Percentiles rank a stretch among this genome's conserved stretches.
Evolutionary conservation across 1,140 invertebrate species (phyloP).

Genomic region (Anastrepha ludens): DNA sequence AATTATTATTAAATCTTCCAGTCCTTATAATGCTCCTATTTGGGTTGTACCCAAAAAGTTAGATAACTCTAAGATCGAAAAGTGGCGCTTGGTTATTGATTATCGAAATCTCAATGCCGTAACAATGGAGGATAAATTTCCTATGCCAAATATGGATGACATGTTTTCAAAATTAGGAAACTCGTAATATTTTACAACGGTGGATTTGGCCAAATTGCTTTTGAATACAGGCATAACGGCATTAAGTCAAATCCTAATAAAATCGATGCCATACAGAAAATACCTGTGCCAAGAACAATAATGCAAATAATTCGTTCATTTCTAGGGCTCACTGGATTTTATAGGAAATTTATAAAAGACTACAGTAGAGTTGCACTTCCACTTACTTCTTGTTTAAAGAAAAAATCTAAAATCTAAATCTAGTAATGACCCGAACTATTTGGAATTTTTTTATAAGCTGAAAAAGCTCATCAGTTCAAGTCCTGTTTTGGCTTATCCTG

Average conservation of each 20-base stretch:
- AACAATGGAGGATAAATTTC: background rate
- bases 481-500: background rate
- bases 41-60: background rate
- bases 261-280: constrained; percentile 58
- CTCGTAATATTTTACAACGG: background rate
- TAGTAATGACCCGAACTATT: constrained; percentile 29
- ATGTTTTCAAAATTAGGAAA: background rate
- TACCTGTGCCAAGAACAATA: constrained; percentile 53
- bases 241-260: constrained; percentile 57
- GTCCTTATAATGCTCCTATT: background rate
- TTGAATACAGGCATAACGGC: constrained; percentile 7
- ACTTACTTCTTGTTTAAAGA: constrained; percentile 57
- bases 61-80: background rate
- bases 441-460: constrained; percentile 27
- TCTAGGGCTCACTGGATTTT: constrained; percentile 55
- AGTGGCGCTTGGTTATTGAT: background rate
- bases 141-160: background rate
- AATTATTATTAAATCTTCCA: background rate
- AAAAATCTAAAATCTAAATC: constrained; percentile 57
- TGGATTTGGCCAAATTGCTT: too few relatives aligned
- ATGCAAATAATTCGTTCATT: constrained; percentile 59
- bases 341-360: constrained; percentile 58
- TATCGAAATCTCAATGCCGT: background rate
- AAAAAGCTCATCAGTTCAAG: background rate
- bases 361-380: constrained; percentile 56